Base-by-base conservation (phyloP, 2,113 vertebrate genomes). In the Nymphicus hollandicus region DNA sequence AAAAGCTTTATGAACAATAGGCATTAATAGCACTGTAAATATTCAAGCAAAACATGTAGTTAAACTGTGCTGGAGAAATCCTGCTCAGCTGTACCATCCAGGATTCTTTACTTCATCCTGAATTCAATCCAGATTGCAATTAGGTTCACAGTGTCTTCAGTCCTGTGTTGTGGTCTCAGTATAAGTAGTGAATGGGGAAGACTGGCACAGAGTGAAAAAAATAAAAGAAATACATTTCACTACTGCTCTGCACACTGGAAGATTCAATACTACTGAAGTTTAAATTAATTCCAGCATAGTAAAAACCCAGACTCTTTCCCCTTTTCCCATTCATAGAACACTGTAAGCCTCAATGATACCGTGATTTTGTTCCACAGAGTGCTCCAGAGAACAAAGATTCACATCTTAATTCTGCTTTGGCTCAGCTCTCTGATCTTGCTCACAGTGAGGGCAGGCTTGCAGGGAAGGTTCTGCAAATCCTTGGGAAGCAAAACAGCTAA, bases 101-200 rank as follows among this genome's bases (percentile, higher is more conserved):
- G 1, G 1, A 43, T 39, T 89, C 82, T 91, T 80, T 28, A 70
- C 46, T 86, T 93, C 50, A 65, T 31, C 23, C 74, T 74, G 79
- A 96, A 95, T 86, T 90, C 61, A 88, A n/a, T 91, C 82, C 86
- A 90, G 80, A 88, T 49, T 84, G 72, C 90, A 86, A 58, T 64
- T 78, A 81, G 35, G 71, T 81, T 50, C 77, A 58, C 70, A 80
- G 63, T n/a, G 43, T 65, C 79, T 89, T 91, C 71, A 74, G 2
- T 83, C 47, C 50, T 41, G 5, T 74, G 85, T 81, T 81, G 83
- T 96, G 90, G 90, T 91, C 93, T 79, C 35, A 18, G n/a, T 83
- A 13, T 11, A 70, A 63, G 22, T 2, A 86, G 39, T 31, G 55
- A 89, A 83, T 3, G 4, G 29, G 19, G 23, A 88, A 91, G 64